A percentile compares a stretch with the other conserved stretches of the same genome.
phyloP scores from a whole-genome alignment of 1,140 invertebrate species.

The Maniola jurtina region DNA sequence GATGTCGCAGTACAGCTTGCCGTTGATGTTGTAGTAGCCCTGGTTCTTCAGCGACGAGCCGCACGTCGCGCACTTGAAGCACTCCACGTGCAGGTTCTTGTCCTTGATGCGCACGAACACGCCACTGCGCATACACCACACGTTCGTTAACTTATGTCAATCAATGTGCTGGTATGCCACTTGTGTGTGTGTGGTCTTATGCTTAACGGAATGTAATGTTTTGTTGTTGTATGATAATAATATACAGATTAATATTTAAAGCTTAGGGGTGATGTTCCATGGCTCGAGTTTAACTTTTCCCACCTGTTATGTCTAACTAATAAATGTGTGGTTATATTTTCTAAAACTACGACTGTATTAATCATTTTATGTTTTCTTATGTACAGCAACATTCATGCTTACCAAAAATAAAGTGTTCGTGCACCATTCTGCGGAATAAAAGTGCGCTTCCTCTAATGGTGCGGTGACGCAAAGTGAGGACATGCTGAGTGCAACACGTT shows the following conservation, averaged over 20 bases:
- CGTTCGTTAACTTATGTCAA: not conserved
- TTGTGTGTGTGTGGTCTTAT: not conserved
- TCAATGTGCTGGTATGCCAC: too few species aligned
- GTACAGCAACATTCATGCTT: conserved; percentile 36
- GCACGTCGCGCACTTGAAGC: conserved; percentile 97
- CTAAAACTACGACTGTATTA: conserved; percentile 24
- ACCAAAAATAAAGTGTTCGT: conserved; percentile 25
- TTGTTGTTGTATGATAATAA: not conserved
- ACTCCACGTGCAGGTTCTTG: conserved; percentile 97
- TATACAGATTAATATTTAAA: too few species aligned
- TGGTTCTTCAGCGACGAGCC: conserved; percentile 97
- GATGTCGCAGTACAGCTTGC: conserved; percentile 97
- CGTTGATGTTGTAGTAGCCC: conserved; percentile 97
- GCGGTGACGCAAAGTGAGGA: conserved; percentile 35
- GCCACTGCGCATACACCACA: conserved; percentile 81
- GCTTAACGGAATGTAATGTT: not conserved
- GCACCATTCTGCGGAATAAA: conserved; percentile 39
- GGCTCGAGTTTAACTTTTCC: not conserved
- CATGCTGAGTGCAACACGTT: conserved; percentile 47
- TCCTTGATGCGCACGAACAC: conserved; percentile 98
- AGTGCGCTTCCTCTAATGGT: conserved; percentile 37
- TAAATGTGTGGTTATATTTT: not conserved
- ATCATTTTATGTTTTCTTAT: conserved; percentile 10
- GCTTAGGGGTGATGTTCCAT: too few species aligned
- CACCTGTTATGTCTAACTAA: not conserved